Conservation (phyloP, 2,888 invertebrate genomes). For the Apodemia hepburni region DNA sequence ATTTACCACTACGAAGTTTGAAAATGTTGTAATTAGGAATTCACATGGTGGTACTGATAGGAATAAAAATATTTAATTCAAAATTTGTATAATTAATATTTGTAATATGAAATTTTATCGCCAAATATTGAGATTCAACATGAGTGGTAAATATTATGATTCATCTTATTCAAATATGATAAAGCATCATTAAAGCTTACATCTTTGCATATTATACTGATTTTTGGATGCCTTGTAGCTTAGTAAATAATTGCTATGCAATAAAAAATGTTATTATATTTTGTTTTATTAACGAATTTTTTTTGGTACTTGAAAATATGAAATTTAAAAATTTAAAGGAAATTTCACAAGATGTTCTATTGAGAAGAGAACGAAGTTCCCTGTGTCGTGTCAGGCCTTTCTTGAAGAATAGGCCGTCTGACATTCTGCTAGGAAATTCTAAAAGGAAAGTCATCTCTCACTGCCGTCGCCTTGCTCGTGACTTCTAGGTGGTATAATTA, state of each 20-base stretch:
- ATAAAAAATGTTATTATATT: background rate
- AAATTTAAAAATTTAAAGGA: too few species aligned
- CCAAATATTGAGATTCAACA: background rate
- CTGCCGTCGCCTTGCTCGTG: too few species aligned
- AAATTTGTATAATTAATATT: background rate
- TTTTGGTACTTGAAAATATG: background rate
- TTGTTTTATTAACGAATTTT: background rate
- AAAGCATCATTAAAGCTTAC: background rate
- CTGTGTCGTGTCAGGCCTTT: too few species aligned
- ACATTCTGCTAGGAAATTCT: too few species aligned
- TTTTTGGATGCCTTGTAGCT: slow-evolving; percentile 15
- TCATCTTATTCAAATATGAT: background rate
- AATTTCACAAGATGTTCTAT: too few species aligned
- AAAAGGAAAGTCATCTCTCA: too few species aligned
- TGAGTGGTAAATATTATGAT: background rate
- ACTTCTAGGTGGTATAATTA: too few species aligned
- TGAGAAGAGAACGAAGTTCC: too few species aligned
- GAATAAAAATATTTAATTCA: too few species aligned
- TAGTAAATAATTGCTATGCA: slow-evolving; percentile 14
- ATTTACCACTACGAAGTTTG: background rate
- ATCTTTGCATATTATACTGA: background rate
- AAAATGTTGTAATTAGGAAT: background rate
- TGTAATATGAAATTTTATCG: background rate
- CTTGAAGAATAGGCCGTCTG: too few species aligned
- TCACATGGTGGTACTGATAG: too few species aligned